These are phyloP conservation scores for Uloborus diversus DNA, from an alignment of 1,140 invertebrate species.

Conservation along the genomic window DNA sequence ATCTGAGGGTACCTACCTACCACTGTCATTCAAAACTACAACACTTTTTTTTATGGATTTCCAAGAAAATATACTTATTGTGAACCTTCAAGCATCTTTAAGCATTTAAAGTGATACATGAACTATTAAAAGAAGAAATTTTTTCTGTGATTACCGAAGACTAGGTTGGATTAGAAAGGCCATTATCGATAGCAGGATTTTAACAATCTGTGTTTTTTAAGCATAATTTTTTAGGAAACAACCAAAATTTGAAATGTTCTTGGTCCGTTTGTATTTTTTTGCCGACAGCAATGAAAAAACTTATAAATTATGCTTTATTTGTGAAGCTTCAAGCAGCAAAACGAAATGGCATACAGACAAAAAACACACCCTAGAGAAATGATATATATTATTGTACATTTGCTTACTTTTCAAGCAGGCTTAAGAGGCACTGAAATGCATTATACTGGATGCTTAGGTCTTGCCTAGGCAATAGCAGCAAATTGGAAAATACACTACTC, in stretches of 20 bases:
- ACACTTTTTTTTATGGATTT: too few relatives aligned
- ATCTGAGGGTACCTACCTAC: too few relatives aligned
- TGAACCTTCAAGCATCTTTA: too few relatives aligned
- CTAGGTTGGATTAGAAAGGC: too few relatives aligned
- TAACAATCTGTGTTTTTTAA: too few relatives aligned
- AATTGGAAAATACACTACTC: constrained; percentile 1
- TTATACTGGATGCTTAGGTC: background rate
- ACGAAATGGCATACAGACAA: background rate
- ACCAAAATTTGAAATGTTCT: background rate
- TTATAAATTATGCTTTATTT: background rate
- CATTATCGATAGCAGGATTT: too few relatives aligned
- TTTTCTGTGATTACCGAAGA: too few relatives aligned
- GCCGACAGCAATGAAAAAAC: background rate
- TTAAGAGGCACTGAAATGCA: constrained; percentile 16
- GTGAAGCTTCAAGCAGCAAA: background rate
- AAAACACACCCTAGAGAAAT: background rate
- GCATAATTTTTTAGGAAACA: too few relatives aligned
- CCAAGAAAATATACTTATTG: too few relatives aligned
- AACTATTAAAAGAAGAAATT: too few relatives aligned
- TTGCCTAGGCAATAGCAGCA: background rate
- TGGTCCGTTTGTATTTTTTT: background rate
- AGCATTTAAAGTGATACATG: too few relatives aligned
- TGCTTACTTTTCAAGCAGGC: constrained; percentile 14
- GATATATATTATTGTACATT: background rate
- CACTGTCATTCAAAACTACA: too few relatives aligned